Conservation (phyloP, 2,888 invertebrate species). For the Marasmarcha lunaedactyla region DNA sequence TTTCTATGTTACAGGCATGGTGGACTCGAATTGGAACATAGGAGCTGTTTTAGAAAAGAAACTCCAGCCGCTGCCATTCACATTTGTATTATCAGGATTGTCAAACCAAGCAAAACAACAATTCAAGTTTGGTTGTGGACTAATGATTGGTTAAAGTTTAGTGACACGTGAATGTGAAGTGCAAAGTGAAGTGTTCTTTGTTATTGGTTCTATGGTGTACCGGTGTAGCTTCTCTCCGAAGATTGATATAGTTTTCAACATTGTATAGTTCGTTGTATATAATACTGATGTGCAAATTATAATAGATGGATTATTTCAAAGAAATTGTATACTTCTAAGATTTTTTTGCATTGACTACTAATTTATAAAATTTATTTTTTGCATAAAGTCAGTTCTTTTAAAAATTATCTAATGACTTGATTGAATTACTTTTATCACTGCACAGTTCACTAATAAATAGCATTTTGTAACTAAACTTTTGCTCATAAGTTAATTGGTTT, state of each 20-base stretch:
- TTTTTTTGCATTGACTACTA: too few relatives aligned
- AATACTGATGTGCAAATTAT: neutral
- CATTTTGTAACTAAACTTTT: too few relatives aligned
- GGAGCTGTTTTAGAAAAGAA: conserved; percentile 95
- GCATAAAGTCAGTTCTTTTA: too few relatives aligned
- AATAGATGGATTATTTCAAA: too few relatives aligned
- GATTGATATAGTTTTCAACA: conserved; percentile 2
- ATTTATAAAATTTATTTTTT: too few relatives aligned
- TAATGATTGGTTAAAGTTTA: conserved; percentile 85
- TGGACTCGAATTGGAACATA: conserved; percentile 93
- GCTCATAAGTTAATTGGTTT: too few relatives aligned
- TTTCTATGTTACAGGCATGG: conserved; percentile 74
- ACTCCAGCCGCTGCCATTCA: conserved; percentile 92
- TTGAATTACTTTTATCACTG: too few relatives aligned
- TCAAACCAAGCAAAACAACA: conserved; percentile 93
- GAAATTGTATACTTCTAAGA: too few relatives aligned
- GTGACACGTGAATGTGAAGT: conserved; percentile 6
- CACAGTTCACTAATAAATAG: too few relatives aligned
- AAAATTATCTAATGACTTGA: too few relatives aligned
- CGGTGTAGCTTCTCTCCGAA: conserved; percentile 1
- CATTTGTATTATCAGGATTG: conserved; percentile 91
- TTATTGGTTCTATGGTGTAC: conserved; percentile 19
- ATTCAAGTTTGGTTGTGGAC: conserved; percentile 93
- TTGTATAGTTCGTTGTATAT: conserved; percentile 7
- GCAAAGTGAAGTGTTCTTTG: conserved; percentile 18